These are phyloP conservation scores for Heteromyza rotundicornis DNA, from an alignment of 2,888 invertebrate genomes.

Conservation along the genomic window DNA sequence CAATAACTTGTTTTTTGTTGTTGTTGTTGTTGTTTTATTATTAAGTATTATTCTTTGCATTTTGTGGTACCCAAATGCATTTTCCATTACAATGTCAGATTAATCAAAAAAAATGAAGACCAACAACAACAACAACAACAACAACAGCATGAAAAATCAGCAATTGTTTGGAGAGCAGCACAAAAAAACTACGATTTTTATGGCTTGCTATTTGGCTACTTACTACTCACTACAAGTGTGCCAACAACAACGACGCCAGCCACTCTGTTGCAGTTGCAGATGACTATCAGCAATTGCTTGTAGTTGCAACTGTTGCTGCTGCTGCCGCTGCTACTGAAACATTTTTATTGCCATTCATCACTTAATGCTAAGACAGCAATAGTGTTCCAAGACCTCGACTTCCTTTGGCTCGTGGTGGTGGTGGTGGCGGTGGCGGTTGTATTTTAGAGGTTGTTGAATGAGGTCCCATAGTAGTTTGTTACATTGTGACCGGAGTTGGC, in stretches of 20 bases:
- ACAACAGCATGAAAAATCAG: slow-evolving; percentile 50
- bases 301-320: slow-evolving; percentile 13
- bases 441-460: not conserved
- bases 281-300: slow-evolving; percentile 7
- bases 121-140: slow-evolving; percentile 21
- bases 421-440: too few relatives aligned
- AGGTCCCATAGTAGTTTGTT: slow-evolving; percentile 1
- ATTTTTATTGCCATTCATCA: slow-evolving; percentile 54
- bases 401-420: slow-evolving; percentile 47
- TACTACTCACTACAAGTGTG: not conserved
- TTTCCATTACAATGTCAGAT: slow-evolving; percentile 55
- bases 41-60: too few relatives aligned
- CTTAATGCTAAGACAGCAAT: slow-evolving; percentile 13
- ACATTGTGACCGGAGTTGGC: slow-evolving; percentile 9
- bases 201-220: not conserved
- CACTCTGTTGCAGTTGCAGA: not conserved
- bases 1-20: slow-evolving; percentile 54
- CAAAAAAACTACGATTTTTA: slow-evolving; percentile 1
- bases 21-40: too few relatives aligned
- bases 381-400: slow-evolving; percentile 46
- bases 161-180: slow-evolving; percentile 43
- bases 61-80: slow-evolving; percentile 45
- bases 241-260: not conserved
- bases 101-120: slow-evolving; percentile 50
- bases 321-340: slow-evolving; percentile 35